A percentile compares a stretch with the other conserved stretches of the same genome.
These are phyloP conservation scores for Chloropsis cyanopogon DNA, from an alignment of 2,113 vertebrate species.

Conservation along the genomic window DNA sequence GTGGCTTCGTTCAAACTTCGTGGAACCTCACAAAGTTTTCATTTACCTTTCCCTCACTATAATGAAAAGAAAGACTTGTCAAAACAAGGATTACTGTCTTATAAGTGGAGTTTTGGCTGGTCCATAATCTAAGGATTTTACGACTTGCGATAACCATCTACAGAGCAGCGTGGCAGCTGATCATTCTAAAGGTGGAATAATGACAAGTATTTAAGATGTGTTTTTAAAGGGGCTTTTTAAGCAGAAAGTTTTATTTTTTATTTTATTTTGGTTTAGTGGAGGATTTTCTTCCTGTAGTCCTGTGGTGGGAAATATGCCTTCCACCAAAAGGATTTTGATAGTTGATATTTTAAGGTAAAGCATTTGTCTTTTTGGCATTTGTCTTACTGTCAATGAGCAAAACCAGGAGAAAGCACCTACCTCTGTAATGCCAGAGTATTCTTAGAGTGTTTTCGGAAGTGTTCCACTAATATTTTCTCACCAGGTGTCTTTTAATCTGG, in stretches of 20 bases:
- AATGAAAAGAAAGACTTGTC: constrained; percentile 4
- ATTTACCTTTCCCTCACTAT: constrained; percentile 3
- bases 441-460: neutral
- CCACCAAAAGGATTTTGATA: constrained; percentile 62
- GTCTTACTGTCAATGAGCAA: constrained; percentile 32
- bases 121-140: constrained; percentile 7
- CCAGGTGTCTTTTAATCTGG: constrained; percentile 13
- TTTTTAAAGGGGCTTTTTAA: constrained; percentile 68
- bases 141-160: neutral
- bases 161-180: neutral
- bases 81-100: constrained; percentile 11
- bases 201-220: constrained; percentile 58
- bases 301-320: constrained; percentile 68
- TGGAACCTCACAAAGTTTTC: constrained; percentile 36
- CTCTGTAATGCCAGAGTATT: constrained; percentile 38
- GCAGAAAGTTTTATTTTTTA: constrained; percentile 50
- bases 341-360: constrained; percentile 42
- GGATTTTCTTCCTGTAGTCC: constrained; percentile 16
- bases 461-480: constrained; percentile 16
- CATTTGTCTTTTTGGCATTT: constrained; percentile 58
- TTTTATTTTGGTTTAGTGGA: constrained; percentile 59
- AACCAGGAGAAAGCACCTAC: constrained; percentile 42
- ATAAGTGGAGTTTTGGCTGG: constrained; percentile 22
- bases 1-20: constrained; percentile 32
- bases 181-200: constrained; percentile 48